These are phyloP conservation scores for Aproaerema taeniolella DNA, from an alignment of 2,888 invertebrate genomes.

Conservation along the genomic window DNA sequence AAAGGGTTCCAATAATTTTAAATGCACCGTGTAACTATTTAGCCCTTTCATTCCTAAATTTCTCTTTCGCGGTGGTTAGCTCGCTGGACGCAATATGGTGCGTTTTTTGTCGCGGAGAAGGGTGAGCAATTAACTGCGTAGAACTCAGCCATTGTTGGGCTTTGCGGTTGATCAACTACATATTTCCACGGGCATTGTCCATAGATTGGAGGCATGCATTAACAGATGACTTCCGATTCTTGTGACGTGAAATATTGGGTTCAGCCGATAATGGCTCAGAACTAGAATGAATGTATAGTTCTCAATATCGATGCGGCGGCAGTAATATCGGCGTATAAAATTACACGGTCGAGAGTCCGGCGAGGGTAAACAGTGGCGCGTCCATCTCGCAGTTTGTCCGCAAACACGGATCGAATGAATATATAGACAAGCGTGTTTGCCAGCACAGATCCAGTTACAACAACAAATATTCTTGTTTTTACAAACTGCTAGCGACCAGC, in stretches of 20 bases:
- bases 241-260: neutral
- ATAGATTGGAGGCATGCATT: neutral
- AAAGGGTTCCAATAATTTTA: slow-evolving; percentile 77
- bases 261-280: neutral
- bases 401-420: slow-evolving; percentile 72
- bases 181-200: slow-evolving; percentile 30
- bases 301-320: neutral
- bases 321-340: slow-evolving; percentile 44
- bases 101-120: slow-evolving; percentile 54
- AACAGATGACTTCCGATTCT: slow-evolving; percentile 6
- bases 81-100: slow-evolving; percentile 74
- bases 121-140: slow-evolving; percentile 69
- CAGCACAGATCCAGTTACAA: slow-evolving; percentile 61
- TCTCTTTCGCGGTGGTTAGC: slow-evolving; percentile 73
- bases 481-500: slow-evolving; percentile 43
- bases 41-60: slow-evolving; percentile 69
- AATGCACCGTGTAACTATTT: slow-evolving; percentile 75
- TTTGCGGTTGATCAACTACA: slow-evolving; percentile 59
- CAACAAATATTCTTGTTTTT: slow-evolving; percentile 61
- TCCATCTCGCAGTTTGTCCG: slow-evolving; percentile 68
- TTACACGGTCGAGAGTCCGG: slow-evolving; percentile 47
- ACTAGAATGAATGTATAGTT: neutral
- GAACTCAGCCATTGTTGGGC: slow-evolving; percentile 53
- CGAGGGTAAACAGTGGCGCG: slow-evolving; percentile 56
- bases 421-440: slow-evolving; percentile 66